Evolutionary conservation across 2,888 invertebrate species (phyloP).

Genomic region (Ischnura elegans): DNA sequence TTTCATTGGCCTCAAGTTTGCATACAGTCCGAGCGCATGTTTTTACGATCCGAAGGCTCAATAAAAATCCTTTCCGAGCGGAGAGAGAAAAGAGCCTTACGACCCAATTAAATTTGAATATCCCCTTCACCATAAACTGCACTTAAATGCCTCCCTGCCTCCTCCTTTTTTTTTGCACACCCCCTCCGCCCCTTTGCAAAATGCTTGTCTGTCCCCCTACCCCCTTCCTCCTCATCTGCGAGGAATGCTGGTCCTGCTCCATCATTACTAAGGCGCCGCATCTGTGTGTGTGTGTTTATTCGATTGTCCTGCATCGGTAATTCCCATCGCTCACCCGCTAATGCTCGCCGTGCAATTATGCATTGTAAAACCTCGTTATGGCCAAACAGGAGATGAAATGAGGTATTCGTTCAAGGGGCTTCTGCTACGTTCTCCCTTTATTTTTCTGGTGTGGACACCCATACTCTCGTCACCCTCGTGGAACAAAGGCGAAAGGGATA

Average conservation of each 20-base stretch:
- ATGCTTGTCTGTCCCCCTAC: not conserved
- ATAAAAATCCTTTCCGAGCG: conserved; percentile 18
- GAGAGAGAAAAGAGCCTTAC: conserved; percentile 8
- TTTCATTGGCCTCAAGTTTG: not conserved
- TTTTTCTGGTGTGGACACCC: no score
- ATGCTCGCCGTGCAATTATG: not conserved
- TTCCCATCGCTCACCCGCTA: not conserved
- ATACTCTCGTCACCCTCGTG: no score
- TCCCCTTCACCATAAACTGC: conserved; percentile 27
- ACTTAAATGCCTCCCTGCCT: conserved; percentile 9
- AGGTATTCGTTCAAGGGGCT: not conserved
- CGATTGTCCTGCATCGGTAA: not conserved
- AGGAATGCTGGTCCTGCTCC: not conserved
- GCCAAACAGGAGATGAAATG: not conserved
- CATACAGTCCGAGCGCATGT: conserved; percentile 21
- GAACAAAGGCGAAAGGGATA: no score
- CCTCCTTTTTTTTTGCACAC: not conserved
- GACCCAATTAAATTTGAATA: conserved; percentile 38
- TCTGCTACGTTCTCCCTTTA: not conserved
- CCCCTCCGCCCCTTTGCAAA: not conserved
- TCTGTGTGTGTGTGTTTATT: not conserved
- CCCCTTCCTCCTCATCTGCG: not conserved
- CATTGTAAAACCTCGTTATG: conserved; percentile 16
- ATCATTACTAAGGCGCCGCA: not conserved
- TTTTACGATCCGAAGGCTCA: conserved; percentile 4